Base-by-base conservation (phyloP, 2,888 invertebrate genomes). In the Zygaena filipendulae region DNA sequence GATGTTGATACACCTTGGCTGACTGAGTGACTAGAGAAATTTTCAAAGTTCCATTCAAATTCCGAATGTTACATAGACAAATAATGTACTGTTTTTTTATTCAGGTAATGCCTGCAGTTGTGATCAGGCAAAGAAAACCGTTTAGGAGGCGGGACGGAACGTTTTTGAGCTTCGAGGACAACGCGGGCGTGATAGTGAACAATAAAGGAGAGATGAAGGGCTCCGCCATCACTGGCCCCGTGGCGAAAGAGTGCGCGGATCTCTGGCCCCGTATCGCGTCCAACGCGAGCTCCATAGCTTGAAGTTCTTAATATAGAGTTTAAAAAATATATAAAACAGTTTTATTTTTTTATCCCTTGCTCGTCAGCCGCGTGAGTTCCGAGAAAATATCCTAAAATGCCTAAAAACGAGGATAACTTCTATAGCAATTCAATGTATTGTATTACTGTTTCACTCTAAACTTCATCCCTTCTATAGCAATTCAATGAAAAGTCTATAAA, bases 191-290 rank as follows among this genome's bases (percentile, higher is more conserved):
- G 25, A 99, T 99, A 70, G 99, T 99, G 30, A 99, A 99, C 75
- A 97, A 97, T 72, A 99, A 99, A 79, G 99, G 98, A 38, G 98
- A 99, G 84, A 98, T 98, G 98, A 98, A 98, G 81, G 98, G 96
- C 35, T 98, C 98, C 10, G 98, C 99, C 38, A 98, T 99, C 63
- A 99, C 98, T 26, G 99, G 99, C 44, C 99, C 99, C 29, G 99
- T 99, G 14, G 97, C 99, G 13, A 99, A 99, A 81, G 99, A 99
- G 82, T 99, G 99, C 80, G 99, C 99, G 30, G 99, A 99, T 77
- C 84, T 99, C 46, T 99, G 99, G 99, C 99, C 99, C 45, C 95
- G 98, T 85, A 98, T 99, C 70, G 98, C 99, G 33, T 97, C 97
- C 29, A 98, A 98, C 75, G 97, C 99, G 37, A 95, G 97, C 83